Evolutionary conservation across 2,888 invertebrate species (phyloP).

Genomic region (Sepioteuthis lessoniana): DNA sequence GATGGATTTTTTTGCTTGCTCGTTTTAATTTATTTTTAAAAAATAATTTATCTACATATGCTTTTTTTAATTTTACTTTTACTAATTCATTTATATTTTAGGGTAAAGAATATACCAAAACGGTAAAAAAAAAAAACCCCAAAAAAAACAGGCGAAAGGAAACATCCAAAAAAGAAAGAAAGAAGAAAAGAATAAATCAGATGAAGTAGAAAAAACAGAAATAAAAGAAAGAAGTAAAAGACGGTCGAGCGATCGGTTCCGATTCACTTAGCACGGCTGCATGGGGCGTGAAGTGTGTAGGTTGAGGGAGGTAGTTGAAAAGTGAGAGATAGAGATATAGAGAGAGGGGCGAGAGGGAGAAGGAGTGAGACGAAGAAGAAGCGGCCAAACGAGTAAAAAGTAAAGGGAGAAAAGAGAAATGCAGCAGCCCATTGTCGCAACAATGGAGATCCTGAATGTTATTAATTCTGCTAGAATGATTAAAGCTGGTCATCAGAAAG

Average conservation of each 20-base stretch:
- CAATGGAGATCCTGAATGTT: constrained; percentile 41
- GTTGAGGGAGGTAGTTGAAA: too few relatives aligned
- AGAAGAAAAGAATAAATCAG: not conserved
- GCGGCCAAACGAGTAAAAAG: too few relatives aligned
- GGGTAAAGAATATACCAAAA: not conserved
- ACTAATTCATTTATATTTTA: not conserved
- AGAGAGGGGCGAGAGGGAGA: too few relatives aligned
- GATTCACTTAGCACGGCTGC: not conserved
- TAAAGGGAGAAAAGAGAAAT: too few relatives aligned
- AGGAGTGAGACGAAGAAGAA: too few relatives aligned
- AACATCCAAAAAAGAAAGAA: too few relatives aligned
- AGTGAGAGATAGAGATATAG: too few relatives aligned
- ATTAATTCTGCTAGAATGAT: constrained; percentile 47
- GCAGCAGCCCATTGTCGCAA: constrained; percentile 38
- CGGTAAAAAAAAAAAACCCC: not conserved
- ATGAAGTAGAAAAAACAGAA: not conserved
- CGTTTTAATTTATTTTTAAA: not conserved
- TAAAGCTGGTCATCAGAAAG: constrained; percentile 44
- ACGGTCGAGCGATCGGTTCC: not conserved
- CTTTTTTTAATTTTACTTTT: not conserved
- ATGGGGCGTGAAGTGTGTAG: not conserved
- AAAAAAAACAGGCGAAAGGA: too few relatives aligned
- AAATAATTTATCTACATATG: not conserved
- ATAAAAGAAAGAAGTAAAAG: not conserved
- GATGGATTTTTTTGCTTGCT: not conserved